A percentile compares a stretch with the other conserved stretches of the same genome.
These are phyloP conservation scores for Drosophila tani DNA, from an alignment of 1,140 invertebrate species.

Conservation along the genomic window DNA sequence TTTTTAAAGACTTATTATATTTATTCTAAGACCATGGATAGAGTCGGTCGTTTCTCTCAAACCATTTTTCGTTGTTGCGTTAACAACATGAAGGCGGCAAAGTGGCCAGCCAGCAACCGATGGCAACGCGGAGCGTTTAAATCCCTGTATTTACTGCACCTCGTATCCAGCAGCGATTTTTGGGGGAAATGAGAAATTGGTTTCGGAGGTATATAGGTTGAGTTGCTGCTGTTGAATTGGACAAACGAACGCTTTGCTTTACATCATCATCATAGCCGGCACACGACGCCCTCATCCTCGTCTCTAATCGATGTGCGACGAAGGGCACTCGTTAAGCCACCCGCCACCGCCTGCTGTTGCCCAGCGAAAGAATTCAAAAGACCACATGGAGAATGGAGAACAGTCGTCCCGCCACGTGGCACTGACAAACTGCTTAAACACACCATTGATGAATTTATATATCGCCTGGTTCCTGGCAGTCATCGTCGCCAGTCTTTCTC, in stretches of 20 bases:
- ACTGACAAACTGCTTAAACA: constrained; percentile 83
- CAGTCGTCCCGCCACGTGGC: constrained; percentile 70
- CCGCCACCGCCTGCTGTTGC: constrained; percentile 70
- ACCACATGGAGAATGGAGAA: constrained; percentile 13
- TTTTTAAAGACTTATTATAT: not conserved
- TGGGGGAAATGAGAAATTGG: constrained; percentile 43
- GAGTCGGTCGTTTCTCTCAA: constrained; percentile 1
- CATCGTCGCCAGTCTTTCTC: constrained; percentile 10
- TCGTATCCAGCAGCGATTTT: constrained; percentile 48
- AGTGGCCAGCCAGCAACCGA: constrained; percentile 46
- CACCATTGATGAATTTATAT: constrained; percentile 78
- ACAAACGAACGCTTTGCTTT: constrained; percentile 38
- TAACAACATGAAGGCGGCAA: constrained; percentile 51
- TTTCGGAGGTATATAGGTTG: constrained; percentile 14
- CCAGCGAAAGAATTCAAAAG: constrained; percentile 67
- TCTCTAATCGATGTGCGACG: constrained; percentile 20
- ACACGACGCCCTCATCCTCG: constrained; percentile 43
- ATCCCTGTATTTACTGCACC: constrained; percentile 78
- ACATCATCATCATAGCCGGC: constrained; percentile 60
- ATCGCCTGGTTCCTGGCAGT: constrained; percentile 33
- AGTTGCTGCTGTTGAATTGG: constrained; percentile 48
- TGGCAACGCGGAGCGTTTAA: constrained; percentile 60
- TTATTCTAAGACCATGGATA: not conserved
- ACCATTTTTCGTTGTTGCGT: constrained; percentile 29
- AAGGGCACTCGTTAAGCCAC: constrained; percentile 19